Conservation (phyloP, 2,888 invertebrate species). For the Caenorhabditis japonica region DNA sequence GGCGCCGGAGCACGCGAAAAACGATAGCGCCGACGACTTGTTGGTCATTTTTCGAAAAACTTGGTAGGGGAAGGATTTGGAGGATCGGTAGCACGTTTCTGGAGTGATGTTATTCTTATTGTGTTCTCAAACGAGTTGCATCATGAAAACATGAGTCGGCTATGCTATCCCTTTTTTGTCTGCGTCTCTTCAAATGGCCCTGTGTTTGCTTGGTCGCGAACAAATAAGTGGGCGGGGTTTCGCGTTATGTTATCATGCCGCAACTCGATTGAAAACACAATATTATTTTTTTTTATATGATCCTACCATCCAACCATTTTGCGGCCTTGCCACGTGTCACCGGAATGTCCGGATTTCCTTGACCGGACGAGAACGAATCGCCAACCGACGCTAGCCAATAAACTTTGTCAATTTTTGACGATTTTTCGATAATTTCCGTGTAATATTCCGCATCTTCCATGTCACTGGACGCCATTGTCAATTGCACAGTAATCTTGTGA, state of each 20-base stretch:
- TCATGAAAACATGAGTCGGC: too few species aligned
- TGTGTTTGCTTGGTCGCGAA: too few species aligned
- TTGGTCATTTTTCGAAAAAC: slow-evolving; percentile 40
- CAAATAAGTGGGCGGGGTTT: too few species aligned
- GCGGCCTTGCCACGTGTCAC: slow-evolving; percentile 32
- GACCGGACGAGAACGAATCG: slow-evolving; percentile 75
- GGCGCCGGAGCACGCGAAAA: slow-evolving; percentile 71
- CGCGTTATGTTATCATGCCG: too few species aligned
- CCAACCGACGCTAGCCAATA: slow-evolving; percentile 72
- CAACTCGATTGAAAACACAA: too few species aligned
- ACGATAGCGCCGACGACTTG: slow-evolving; percentile 62
- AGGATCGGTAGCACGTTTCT: slow-evolving; percentile 65
- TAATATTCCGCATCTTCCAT: not conserved
- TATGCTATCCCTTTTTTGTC: too few species aligned
- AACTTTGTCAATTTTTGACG: too few species aligned
- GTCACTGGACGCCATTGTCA: not conserved
- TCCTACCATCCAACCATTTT: slow-evolving; percentile 63
- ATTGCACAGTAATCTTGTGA: not conserved
- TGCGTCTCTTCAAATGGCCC: too few species aligned
- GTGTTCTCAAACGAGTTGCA: too few species aligned
- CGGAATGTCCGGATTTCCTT: slow-evolving; percentile 70
- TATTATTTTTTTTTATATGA: too few species aligned
- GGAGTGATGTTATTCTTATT: slow-evolving; percentile 32
- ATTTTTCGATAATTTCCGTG: not conserved
- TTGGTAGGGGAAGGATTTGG: slow-evolving; percentile 59